These are phyloP conservation scores for Eudasyphora cyanicolor DNA, from an alignment of 2,888 invertebrate genomes.

Conservation along the genomic window DNA sequence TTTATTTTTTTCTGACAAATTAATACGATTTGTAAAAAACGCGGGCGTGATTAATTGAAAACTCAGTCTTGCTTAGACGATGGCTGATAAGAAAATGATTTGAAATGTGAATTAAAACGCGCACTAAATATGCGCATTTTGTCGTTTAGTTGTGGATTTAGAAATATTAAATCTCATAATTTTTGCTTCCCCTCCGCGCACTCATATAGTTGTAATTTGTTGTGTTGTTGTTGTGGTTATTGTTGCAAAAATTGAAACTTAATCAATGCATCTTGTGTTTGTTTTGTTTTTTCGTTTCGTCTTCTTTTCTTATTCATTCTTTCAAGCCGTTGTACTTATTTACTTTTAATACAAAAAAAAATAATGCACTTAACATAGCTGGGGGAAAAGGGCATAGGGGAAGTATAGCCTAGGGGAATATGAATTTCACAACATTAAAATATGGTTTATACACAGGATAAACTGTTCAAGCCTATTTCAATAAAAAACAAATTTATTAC, in stretches of 20 bases:
- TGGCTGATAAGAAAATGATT: slow-evolving; percentile 77
- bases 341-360: background rate
- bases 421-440: no score
- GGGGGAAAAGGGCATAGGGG: background rate
- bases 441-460: no score
- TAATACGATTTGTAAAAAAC: slow-evolving; percentile 32
- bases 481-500: no score
- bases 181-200: background rate
- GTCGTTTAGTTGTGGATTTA: slow-evolving; percentile 42
- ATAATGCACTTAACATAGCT: background rate
- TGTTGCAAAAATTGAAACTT: slow-evolving; percentile 52
- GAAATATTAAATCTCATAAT: background rate
- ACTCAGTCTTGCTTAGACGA: slow-evolving; percentile 55
- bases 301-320: slow-evolving; percentile 4
- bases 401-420: background rate
- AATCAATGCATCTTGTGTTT: slow-evolving; percentile 58
- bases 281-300: background rate
- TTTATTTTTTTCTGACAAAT: background rate
- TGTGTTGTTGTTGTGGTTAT: background rate
- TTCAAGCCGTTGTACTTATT: background rate
- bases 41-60: background rate
- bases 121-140: slow-evolving; percentile 75
- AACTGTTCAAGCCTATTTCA: no score
- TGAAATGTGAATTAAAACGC: slow-evolving; percentile 72
- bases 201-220: background rate